Evolutionary conservation across 2,113 vertebrate genomes (phyloP), one percentile per base, ranked within the genome.

Genomic region (Euleptes europaea): DNA sequence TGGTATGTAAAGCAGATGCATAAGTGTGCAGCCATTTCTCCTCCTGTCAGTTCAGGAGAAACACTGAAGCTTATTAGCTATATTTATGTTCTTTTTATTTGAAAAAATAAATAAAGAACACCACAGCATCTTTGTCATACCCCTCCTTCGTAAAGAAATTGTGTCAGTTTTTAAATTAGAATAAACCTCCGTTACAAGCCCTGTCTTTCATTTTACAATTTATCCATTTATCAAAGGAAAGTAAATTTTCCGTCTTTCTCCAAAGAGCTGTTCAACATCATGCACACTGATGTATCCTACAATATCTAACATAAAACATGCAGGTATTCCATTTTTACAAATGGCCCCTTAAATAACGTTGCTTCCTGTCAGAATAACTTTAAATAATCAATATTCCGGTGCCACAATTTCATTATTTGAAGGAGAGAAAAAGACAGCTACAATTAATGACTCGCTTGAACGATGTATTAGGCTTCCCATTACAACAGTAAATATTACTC

Each of bases 281-380:
- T 3, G 84, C 38, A 57, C 5, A 63, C 6, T 47, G 54, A 35
- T 44, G 8, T 8, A 67, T 85, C 38, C 70, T 63, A 78, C 70
- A 40, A 44, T 38, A 11, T 78, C 21, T 65, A 85, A 54, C 1
- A 77, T 1, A 51, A 72, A 88, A 89, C 51, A 86, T 1, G 17
- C 17, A 82, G 19, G n/a, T 86, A 74, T 63, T 89, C 67, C 1
- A 2, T 67, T 70, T 63, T 67, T 3, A 5, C 2, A 57, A 88
- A 49, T n/a, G 60, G 44, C 13, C 63, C 23, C 66, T 88, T 71
- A n/a, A 35, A 35, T 66, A 88, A 78, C 5, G 38, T 12, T 6
- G 75, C 49, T 85, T 88, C 78, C 23, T 83, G 83, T 91, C 54
- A n/a, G 47, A 92, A 76, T 47, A 93, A 76, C 35, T 47, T 83